Evolutionary conservation across 2,888 invertebrate species (phyloP).

Genomic region (Eremobia ochroleuca): DNA sequence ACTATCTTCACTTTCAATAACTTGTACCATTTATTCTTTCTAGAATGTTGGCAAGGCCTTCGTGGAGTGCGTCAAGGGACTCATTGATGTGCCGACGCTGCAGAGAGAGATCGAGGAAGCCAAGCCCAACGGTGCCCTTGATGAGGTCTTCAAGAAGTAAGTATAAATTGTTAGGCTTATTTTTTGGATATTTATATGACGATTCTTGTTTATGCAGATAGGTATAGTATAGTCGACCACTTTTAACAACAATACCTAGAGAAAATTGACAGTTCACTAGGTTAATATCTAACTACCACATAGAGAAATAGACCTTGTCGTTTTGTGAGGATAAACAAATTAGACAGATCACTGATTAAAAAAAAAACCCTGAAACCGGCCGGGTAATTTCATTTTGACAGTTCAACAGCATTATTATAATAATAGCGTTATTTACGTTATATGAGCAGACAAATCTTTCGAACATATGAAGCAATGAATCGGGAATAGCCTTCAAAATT

Average conservation of each 20-base stretch:
- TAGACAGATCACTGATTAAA: background rate
- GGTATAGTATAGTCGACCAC: background rate
- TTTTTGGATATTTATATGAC: background rate
- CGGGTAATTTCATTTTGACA: too few species aligned
- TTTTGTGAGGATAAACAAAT: background rate
- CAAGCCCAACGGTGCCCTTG: slow-evolving; percentile 93
- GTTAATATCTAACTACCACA: too few species aligned
- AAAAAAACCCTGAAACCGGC: background rate
- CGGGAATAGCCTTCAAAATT: too few species aligned
- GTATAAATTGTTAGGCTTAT: slow-evolving; percentile 49
- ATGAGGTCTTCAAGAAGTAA: slow-evolving; percentile 93
- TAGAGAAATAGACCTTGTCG: background rate
- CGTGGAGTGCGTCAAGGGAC: slow-evolving; percentile 90
- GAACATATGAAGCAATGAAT: too few species aligned
- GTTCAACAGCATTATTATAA: too few species aligned
- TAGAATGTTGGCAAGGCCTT: slow-evolving; percentile 85
- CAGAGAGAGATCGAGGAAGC: slow-evolving; percentile 93
- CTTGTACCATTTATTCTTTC: slow-evolving; percentile 27
- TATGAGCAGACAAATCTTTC: too few species aligned
- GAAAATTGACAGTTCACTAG: background rate
- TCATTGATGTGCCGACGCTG: slow-evolving; percentile 92
- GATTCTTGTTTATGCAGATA: background rate
- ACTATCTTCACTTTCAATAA: background rate
- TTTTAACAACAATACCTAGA: background rate
- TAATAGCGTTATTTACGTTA: too few species aligned